These are phyloP conservation scores for Adelognathus sp. DNA, from an alignment of 2,888 invertebrate species.

Conservation along the genomic window DNA sequence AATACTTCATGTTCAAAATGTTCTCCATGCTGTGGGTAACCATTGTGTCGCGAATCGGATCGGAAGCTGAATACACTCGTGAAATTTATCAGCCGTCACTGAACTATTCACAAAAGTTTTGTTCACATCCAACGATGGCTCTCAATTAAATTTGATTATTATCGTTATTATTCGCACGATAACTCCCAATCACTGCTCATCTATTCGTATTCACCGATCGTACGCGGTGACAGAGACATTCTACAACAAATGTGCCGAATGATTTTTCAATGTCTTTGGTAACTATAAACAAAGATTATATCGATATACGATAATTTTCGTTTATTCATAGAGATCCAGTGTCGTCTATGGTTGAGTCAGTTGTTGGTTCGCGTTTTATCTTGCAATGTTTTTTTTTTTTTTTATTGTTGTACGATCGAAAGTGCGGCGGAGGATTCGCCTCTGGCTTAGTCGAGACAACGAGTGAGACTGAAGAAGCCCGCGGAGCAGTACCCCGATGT, in stretches of 20 bases:
- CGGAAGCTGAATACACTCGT: background rate
- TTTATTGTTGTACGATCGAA: background rate
- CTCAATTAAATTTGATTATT: background rate
- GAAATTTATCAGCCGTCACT: background rate
- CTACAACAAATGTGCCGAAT: background rate
- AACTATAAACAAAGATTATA: background rate
- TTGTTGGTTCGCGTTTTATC: no score
- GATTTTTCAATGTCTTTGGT: no score
- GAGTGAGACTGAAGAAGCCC: constrained; percentile 65
- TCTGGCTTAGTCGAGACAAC: constrained; percentile 60
- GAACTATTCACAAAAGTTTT: background rate
- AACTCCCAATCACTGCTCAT: background rate
- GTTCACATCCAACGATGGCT: background rate
- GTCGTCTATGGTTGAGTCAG: background rate
- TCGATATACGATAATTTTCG: background rate
- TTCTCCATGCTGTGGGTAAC: constrained; percentile 80
- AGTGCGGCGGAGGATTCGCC: background rate
- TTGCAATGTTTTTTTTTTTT: background rate
- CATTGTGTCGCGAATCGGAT: constrained; percentile 63
- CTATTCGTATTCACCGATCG: background rate
- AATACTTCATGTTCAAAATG: constrained; percentile 79
- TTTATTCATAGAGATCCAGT: background rate
- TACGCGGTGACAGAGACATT: background rate
- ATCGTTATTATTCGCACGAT: background rate
- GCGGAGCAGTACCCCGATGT: constrained; percentile 59